Evolutionary conservation across 2,888 invertebrate genomes (phyloP), one percentile per base, ranked within the genome.

Genomic region (Hypomecis atomaria): DNA sequence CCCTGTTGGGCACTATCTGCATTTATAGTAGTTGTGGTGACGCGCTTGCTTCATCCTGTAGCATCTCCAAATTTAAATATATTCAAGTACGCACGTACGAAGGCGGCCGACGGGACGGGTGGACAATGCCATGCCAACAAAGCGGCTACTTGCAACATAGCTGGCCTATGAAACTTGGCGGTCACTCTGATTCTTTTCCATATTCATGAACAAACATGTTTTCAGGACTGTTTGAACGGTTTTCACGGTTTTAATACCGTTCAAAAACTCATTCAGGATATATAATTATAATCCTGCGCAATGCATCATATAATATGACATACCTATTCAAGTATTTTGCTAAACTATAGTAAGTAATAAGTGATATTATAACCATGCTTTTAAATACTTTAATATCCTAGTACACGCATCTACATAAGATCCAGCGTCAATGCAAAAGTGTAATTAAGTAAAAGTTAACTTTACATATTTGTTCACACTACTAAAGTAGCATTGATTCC

Each of bases 41-140:
- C 71, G 67, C 81, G 78, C 84, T 92, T 92, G 92, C 92, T 74
- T 88, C 90, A 92, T 89, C 90, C 92, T 84, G 86, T 82, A 84
- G 88, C 89, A 90, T 92, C 91, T 92, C 88, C 90, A 90, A 91
- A 92, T 92, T 92, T 92, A 86, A 92, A 92, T 92, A 92, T 90
- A 88, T 87, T 92, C 92, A 92, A 92, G 92, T 90, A 92, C 92
- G 89, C 92, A 92, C 92, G 92, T 92, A 91, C 89, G 67, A 79
- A 81, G 76, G 79, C 70, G 77, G 80, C 81, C 81, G 84, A 78
- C 79, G 86, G 89, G 85, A 81, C 80, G 77, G 72, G 83, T 85
- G 90, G 90, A 92, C 92, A 92, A 92, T 91, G 88, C 86, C 88
- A 81, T 81, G 82, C 81, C 82, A 86, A 92, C 90, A 91, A 92